Percentiles rank a stretch among this genome's conserved stretches.
Evolutionary conservation across 35 echinoderm and acorn worm genomes (phyloP).

Genomic region (Acanthaster planci): DNA sequence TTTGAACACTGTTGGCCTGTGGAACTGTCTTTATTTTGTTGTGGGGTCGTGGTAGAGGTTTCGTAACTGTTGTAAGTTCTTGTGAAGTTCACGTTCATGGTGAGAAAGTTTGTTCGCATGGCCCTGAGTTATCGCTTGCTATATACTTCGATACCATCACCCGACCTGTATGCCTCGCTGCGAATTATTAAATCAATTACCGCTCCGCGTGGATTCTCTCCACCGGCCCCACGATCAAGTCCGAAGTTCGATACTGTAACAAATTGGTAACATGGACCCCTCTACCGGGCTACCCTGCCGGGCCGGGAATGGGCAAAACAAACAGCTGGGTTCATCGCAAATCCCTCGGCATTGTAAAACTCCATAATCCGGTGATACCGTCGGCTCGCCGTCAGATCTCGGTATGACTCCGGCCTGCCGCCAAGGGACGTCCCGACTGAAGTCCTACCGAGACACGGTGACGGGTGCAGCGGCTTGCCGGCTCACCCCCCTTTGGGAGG

Average conservation of each 20-base stretch:
- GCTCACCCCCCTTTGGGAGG: background rate
- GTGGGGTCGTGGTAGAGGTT: too few relatives aligned
- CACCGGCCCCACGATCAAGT: background rate
- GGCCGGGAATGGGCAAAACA: conserved; percentile 7
- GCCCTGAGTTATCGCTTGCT: too few relatives aligned
- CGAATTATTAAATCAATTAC: background rate
- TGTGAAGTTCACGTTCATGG: too few relatives aligned
- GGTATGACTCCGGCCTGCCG: background rate
- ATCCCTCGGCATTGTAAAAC: background rate
- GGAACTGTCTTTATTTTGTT: too few relatives aligned
- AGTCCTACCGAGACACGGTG: conserved; percentile 15
- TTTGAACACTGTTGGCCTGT: too few relatives aligned
- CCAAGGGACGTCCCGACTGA: conserved; percentile 1
- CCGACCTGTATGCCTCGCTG: too few relatives aligned
- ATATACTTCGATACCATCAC: too few relatives aligned
- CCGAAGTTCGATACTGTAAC: conserved; percentile 3
- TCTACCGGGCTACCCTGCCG: background rate
- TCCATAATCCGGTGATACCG: background rate
- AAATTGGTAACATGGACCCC: background rate
- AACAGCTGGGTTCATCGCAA: conserved; percentile 3
- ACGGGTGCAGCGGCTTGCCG: background rate
- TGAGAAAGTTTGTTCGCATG: too few relatives aligned
- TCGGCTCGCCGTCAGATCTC: conserved; percentile 14
- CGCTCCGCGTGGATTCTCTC: background rate
- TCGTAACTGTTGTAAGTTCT: too few relatives aligned